Evolutionary conservation across 2,797 vertebrate genomes (phyloP), one percentile per base, ranked within the genome.

Genomic region (Scomberomorus guttatus): DNA sequence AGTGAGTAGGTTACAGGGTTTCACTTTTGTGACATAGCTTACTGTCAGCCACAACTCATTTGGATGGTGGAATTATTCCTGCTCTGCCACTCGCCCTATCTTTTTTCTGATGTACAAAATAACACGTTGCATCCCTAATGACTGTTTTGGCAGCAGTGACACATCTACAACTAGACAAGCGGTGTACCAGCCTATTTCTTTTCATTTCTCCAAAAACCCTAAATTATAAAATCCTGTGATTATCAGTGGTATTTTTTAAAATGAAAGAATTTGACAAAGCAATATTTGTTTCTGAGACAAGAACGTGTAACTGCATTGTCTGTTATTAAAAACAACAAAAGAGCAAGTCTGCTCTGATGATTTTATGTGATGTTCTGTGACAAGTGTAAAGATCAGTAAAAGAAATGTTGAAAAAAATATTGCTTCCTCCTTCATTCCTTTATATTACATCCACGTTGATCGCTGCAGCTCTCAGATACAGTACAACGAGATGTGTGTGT

Each of bases 341-440:
- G 83, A 90, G 85, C 90, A 50, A 64, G 71, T 73, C 72, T 76
- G 87, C 91, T 92, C 91, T 86, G 86, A 85, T 81, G 46, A 91
- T 76, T 93, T 83, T 77, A 81, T 94, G 93, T 95, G 89, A 91
- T 93, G 90, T 93, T 93, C 88, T 92, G 93, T 95, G 93, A 91
- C 81, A 87, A 89, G 68, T 93, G 92, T 92, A 92, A 90, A 93
- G 83, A 78, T 83, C 77, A 91, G 80, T 90, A 95, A 94, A 95
- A 94, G 83, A 85, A 89, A 89, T 89, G 89, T 90, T 85, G 24
- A 74, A 81, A 83, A 73, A 27, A 22, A 51, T 11, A 44, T 1
- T 1, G 46, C 57, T 34, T 80, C 51, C 46, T 80, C 50, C 15
- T 85, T 75, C 27, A 6, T 85, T 86, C 60, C 34, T 76, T 75